Conservation (phyloP, 2,113 vertebrate species). For the Amphiprion percula region DNA sequence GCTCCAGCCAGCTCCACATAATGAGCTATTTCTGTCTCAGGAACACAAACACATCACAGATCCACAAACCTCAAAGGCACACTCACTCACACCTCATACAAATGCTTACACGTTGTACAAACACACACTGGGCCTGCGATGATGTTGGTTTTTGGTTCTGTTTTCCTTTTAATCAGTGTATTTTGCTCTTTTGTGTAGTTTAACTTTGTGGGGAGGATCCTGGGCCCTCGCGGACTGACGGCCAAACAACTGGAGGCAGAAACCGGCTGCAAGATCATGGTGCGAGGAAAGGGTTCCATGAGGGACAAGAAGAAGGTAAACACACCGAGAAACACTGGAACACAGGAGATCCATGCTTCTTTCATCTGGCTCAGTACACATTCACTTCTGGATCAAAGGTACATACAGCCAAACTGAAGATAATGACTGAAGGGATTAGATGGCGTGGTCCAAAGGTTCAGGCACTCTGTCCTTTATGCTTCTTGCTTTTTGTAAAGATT, state of each 20-base stretch:
- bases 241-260: conserved; percentile 98
- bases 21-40: conserved; percentile 78
- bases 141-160: neutral
- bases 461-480: neutral
- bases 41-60: conserved; percentile 66
- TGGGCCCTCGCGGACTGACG: conserved; percentile 97
- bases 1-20: conserved; percentile 73
- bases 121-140: neutral
- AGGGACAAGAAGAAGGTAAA: conserved; percentile 99
- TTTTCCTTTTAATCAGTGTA: neutral
- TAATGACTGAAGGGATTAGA: neutral
- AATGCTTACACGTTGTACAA: conserved; percentile 17
- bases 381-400: no score
- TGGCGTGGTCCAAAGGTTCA: neutral
- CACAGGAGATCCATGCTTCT: neutral
- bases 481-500: neutral
- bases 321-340: neutral
- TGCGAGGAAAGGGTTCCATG: conserved; percentile 99
- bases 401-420: no score
- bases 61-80: conserved; percentile 46
- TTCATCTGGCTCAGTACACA: no score
- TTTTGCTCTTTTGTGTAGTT: conserved; percentile 84
- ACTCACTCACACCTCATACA: conserved; percentile 2
- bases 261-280: conserved; percentile 99
- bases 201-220: conserved; percentile 99